phyloP scores from a whole-genome alignment of 2,113 vertebrate genomes.

The Cnemophilus loriae region DNA sequence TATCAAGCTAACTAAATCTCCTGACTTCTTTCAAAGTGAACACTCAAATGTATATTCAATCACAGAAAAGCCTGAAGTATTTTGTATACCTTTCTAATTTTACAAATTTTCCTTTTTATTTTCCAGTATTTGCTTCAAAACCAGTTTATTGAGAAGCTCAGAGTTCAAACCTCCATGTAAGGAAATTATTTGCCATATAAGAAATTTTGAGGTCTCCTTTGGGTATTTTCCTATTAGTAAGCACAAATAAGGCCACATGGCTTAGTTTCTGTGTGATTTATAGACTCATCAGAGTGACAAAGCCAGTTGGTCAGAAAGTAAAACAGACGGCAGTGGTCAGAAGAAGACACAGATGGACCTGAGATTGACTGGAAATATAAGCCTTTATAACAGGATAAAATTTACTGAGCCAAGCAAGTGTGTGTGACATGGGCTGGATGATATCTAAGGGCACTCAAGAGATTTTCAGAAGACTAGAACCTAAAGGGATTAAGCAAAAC shows the following conservation, averaged over 20 bases:
- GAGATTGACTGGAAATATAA: background rate
- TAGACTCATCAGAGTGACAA: fast-evolving
- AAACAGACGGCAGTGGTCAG: background rate
- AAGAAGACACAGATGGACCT: background rate
- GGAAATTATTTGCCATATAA: background rate
- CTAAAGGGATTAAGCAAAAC: background rate
- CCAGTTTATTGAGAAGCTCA: background rate
- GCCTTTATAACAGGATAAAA: background rate
- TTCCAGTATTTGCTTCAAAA: background rate
- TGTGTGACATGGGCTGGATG: background rate
- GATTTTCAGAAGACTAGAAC: background rate
- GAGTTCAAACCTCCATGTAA: background rate
- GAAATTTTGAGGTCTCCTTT: background rate
- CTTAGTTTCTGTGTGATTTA: background rate
- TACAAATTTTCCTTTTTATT: background rate
- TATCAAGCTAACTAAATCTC: background rate
- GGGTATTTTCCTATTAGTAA: background rate
- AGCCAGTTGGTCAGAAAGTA: background rate
- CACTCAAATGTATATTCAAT: background rate
- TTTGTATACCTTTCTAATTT: background rate
- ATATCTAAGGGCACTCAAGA: background rate
- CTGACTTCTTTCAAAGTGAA: background rate
- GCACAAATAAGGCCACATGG: background rate
- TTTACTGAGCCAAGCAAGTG: background rate
- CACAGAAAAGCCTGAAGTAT: background rate